Evolutionary conservation across 2,113 vertebrate species (phyloP), one percentile per base, ranked within the genome.

Genomic region (Chitala chitala): DNA sequence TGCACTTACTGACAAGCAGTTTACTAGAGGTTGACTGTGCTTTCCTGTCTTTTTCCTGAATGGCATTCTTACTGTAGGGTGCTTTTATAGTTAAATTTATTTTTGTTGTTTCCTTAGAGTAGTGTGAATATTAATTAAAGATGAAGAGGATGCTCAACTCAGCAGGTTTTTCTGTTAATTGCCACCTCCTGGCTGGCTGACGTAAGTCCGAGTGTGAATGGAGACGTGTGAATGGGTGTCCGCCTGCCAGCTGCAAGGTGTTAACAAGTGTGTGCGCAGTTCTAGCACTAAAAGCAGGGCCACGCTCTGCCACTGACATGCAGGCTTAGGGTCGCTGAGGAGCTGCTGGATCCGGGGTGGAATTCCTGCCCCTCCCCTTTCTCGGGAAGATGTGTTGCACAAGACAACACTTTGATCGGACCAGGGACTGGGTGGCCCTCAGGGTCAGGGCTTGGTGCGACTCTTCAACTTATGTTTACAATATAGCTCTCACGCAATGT

Each of bases 321-420:
- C n/a, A n/a, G n/a, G n/a, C n/a, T n/a, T n/a, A n/a, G 29, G n/a
- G 59, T 63, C 59, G 31, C 17, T 6, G 59, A 63, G 59, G 59
- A 63, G 38, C 38, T 63, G 31, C 38, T 63, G 59, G 59, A 63
- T 33, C 59, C 20, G 59, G 59, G 59, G 59, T 33, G 38, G 38
- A 38, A 38, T 63, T 33, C 38, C 13, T 24, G 13, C 58, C 59
- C 29, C 59, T n/a, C 56, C 33, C 17, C 13, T 36, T 4, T 33
- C 31, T 38, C 15, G 59, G 38, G 59, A 63, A 63, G 38, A 63
- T 8, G 33, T 63, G 31, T 63, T 63, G 59, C 59, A 63, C 38
- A 63, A 63, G 29, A 36, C 33, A 38, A 17, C n/a, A n/a, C 59
- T 63, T 63, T 20, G 59, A 33, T 63, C 59, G n/a, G 59, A 63